phyloP scores from a whole-genome alignment of 2,113 vertebrate genomes.

The Myanophis thanlyinensis region DNA sequence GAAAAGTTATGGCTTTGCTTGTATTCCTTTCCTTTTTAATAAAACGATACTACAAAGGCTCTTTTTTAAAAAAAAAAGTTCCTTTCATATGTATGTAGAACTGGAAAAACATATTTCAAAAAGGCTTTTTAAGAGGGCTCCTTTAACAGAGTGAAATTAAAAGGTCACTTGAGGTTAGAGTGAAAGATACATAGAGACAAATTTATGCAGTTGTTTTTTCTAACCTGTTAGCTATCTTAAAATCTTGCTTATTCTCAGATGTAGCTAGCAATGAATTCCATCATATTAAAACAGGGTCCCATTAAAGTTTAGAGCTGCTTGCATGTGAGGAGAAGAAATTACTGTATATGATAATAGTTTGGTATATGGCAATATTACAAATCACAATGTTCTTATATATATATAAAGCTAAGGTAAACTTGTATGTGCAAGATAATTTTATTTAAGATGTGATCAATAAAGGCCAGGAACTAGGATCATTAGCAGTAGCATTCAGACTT shows the following conservation, averaged over 20 bases:
- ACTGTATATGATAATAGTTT: background rate
- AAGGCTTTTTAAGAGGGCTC: slow-evolving; percentile 5
- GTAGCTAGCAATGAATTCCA: background rate
- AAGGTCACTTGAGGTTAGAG: slow-evolving; percentile 21
- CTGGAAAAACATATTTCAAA: background rate
- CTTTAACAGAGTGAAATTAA: slow-evolving; percentile 11
- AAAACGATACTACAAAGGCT: background rate
- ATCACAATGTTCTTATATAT: background rate
- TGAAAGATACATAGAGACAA: slow-evolving; percentile 13
- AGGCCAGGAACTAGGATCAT: background rate
- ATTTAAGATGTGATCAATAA: background rate
- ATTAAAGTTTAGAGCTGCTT: background rate
- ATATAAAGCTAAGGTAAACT: background rate
- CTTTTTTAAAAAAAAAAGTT: background rate
- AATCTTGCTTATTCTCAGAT: background rate
- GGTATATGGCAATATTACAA: background rate
- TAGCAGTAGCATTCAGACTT: background rate
- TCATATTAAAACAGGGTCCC: background rate
- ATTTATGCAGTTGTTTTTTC: background rate
- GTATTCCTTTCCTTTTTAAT: background rate
- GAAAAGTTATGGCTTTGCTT: background rate
- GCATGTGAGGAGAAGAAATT: background rate
- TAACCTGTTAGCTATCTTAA: background rate
- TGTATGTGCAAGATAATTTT: background rate
- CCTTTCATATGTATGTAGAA: background rate